Evolutionary conservation across 2,113 vertebrate species (phyloP).

Genomic region (Corydoras maculifer): DNA sequence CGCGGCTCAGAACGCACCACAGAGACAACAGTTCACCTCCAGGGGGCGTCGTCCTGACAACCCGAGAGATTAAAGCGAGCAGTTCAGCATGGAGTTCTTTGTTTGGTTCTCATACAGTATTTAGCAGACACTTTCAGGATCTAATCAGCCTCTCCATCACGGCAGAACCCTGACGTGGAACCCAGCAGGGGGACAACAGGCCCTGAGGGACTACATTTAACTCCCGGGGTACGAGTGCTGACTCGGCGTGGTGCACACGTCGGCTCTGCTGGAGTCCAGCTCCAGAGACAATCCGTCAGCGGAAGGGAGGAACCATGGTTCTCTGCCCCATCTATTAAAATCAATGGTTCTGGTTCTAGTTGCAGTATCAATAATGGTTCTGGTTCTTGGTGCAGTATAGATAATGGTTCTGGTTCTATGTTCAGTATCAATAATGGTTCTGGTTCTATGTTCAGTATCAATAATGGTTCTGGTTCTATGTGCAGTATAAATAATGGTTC

Average conservation of each 20-base stretch:
- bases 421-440: not conserved
- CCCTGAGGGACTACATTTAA: conserved; percentile 31
- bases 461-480: not conserved
- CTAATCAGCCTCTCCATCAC: conserved; percentile 46
- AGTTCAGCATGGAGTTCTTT: not conserved
- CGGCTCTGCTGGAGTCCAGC: not conserved
- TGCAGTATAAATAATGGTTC: not conserved
- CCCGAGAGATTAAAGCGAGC: not conserved
- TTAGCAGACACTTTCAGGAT: conserved; percentile 31
- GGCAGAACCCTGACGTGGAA: conserved; percentile 1
- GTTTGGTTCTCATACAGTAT: conserved; percentile 33
- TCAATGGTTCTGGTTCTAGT: not conserved
- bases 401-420: not conserved
- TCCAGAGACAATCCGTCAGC: conserved; percentile 34
- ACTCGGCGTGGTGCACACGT: conserved; percentile 8
- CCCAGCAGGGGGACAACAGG: conserved; percentile 1
- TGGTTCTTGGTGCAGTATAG: not conserved
- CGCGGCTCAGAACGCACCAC: too few relatives aligned
- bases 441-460: not conserved
- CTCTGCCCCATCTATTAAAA: not conserved
- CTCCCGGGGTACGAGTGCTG: conserved; percentile 7
- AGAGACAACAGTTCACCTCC: too few relatives aligned
- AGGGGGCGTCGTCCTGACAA: not conserved
- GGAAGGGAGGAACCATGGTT: too few relatives aligned
- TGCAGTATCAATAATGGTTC: not conserved